Base-by-base conservation (phyloP, 2,113 vertebrate genomes). In the Sardina pilchardus region DNA sequence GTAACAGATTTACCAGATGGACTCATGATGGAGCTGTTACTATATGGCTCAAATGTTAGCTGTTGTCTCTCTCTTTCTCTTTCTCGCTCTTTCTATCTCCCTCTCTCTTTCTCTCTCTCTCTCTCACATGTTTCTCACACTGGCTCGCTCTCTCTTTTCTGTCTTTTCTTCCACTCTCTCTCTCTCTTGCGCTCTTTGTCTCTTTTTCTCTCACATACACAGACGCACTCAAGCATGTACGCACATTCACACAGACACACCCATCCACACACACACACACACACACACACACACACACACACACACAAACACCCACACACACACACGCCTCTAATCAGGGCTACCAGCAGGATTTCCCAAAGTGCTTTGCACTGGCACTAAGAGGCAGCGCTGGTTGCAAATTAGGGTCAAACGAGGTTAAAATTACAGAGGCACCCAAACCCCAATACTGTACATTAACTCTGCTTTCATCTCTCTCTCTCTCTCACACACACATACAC, bases 371-470 rank as follows among this genome's bases (percentile, higher is more conserved):
- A 34, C 26, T 71, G 63, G 7, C 63, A 71, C 63, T 71, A 71
- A 71, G 63, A 34, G 14, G 9, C 26, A 71, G 63, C 14, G 63
- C 14, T 71, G 63, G n/a, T 71, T 26, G 63, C 63, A 14, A 30
- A 71, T 71, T 71, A 71, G 63, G 9, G 63, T 34, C 26, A 34
- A 71, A 43, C 45, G 8, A 8, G 34, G 63, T 44, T 81, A 88
- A 88, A 88, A 90, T 90, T 88, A 90, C 89, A 90, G 63, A 88
- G 87, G 82, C 19, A 42, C 81, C 47, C 12, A 5, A 30, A 50
- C 4, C 83, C 71, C 43, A 53, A 34, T 26, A 86, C 24, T 81
- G 80, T 82, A 63, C 56, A 81, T 34, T 53, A 43, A 16, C 16
- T 19, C 24, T 0, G 75, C 75, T 82, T 87, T 87, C 30, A 80